These are phyloP conservation scores for Shinisaurus crocodilurus DNA, from an alignment of 2,113 vertebrate species.

Conservation along the genomic window DNA sequence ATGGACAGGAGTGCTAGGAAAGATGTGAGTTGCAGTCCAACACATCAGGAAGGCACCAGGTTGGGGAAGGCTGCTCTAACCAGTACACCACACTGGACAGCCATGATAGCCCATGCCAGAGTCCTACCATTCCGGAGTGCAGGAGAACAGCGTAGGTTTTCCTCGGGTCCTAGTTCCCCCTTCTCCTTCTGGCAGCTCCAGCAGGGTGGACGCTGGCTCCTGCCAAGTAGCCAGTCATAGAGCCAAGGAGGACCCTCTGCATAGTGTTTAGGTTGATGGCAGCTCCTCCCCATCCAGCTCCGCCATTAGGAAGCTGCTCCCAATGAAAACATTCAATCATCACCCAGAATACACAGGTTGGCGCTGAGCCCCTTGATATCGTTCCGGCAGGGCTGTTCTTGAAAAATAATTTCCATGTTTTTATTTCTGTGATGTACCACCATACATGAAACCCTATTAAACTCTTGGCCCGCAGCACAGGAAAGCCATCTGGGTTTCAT, in stretches of 20 bases:
- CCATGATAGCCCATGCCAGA: not conserved
- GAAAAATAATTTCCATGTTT: conserved; percentile 56
- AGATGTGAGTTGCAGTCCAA: not conserved
- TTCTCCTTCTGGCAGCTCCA: not conserved
- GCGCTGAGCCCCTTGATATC: fast-evolving
- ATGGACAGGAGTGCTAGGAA: not conserved
- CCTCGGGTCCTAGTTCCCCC: not conserved
- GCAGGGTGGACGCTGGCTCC: not conserved
- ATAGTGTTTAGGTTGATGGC: not conserved
- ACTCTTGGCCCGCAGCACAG: conserved; percentile 18
- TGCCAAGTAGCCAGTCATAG: not conserved
- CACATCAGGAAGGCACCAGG: not conserved
- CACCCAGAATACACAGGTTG: conserved; percentile 28
- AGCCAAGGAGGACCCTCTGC: not conserved
- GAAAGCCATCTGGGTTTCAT: conserved; percentile 68
- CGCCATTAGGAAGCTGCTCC: not conserved
- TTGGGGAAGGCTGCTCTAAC: not conserved
- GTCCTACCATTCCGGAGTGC: no score
- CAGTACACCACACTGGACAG: not conserved
- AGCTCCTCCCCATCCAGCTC: not conserved
- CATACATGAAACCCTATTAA: not conserved
- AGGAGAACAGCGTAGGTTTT: no score
- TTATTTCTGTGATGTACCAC: conserved; percentile 42
- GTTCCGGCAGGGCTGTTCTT: conserved; percentile 35
- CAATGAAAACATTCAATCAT: not conserved